Evolutionary conservation across 2,797 vertebrate species (phyloP), one percentile per base, ranked within the genome.

Genomic region (Halcyon chelicuti): DNA sequence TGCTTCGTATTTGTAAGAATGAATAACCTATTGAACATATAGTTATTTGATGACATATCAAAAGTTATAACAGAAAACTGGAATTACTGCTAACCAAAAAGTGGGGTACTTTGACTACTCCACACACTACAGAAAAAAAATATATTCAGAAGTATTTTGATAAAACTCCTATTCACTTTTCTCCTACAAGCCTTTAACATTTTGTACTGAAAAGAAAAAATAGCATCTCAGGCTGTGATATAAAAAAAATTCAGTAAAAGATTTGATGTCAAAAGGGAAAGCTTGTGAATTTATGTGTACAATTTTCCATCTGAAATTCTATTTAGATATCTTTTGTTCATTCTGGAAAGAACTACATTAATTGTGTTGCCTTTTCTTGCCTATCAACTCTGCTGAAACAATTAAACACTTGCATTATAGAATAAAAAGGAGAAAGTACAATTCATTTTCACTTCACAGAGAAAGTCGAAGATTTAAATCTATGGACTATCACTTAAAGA

Each of bases 381-480:
- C 60, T 87, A 46, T 93, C 71, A 86, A 54, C 37, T 55, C 51
- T 54, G 31, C 52, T 58, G 96, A 77, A 95, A 82, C 62, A 96
- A 94, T 91, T 86, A 82, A 88, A 96, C 17, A 18, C 10, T 66
- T 79, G 33, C 49, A 65, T 90, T 91, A 47, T 37, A 94, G 37
- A 46, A 89, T 25, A 16, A 37, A 90, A 90, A 83, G 14, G 28
- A 68, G 95, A 96, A 96, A 73, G 3, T 46, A 66, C 68, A 60
- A 82, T 66, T 93, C 3, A 1, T 62, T 93, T 97, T 76, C 47
- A 57, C 37, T 87, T 86, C 33, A 60, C 12, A 80, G 35, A 79
- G 49, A 87, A 96, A 96, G 47, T n/a, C 7, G 3, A 95, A 88
- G 86, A 84, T 93, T 61, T 93, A 88, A 93, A 92, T 93, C 71